Evolutionary conservation across 2,888 invertebrate genomes (phyloP).

Genomic region (Boloria selene): DNA sequence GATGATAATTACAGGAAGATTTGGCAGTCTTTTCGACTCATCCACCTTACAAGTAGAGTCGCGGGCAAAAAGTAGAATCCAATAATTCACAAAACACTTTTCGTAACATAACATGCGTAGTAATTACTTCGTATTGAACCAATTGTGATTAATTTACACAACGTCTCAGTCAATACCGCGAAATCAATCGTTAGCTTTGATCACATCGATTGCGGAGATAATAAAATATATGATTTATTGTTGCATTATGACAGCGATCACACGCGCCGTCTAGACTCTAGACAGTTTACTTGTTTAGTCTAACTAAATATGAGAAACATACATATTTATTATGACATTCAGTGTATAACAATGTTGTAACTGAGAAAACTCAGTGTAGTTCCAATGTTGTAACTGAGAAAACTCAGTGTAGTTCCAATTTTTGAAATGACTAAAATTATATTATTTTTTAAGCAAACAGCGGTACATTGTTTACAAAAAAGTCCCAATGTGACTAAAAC

Average conservation of each 20-base stretch:
- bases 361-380: no score
- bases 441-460: no score
- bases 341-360: no score
- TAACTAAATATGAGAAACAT: neutral
- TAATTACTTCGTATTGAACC: conserved; percentile 41
- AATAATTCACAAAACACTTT: neutral
- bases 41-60: no score
- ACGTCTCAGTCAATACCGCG: conserved; percentile 36
- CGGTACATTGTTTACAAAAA: no score
- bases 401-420: no score
- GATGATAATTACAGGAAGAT: no score
- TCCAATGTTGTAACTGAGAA: no score
- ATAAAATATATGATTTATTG: conserved; percentile 36
- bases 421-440: no score
- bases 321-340: neutral
- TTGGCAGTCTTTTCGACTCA: no score
- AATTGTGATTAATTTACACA: conserved; percentile 42
- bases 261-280: conserved; percentile 28
- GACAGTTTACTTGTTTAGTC: conserved; percentile 23
- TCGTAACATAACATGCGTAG: conserved; percentile 43
- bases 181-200: conserved; percentile 38
- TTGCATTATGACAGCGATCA: conserved; percentile 30
- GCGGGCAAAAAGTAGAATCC: no score
- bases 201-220: conserved; percentile 34
- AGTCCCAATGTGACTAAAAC: no score